Evolutionary conservation across 2,888 invertebrate species (phyloP).

Genomic region (Ochropleura plecta): DNA sequence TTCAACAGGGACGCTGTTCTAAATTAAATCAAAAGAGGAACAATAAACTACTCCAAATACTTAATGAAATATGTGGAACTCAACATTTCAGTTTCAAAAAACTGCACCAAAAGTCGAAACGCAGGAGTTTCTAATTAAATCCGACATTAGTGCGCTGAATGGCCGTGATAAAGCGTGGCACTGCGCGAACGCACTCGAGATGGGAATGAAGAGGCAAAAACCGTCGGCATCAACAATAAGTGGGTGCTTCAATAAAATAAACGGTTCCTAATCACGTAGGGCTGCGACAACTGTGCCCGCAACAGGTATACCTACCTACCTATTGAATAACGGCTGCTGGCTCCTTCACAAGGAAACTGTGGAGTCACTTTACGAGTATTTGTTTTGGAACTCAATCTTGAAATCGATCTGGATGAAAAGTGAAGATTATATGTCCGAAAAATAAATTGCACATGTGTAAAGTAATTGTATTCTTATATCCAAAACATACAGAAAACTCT

Average conservation of each 20-base stretch:
- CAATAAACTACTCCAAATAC: constrained; percentile 34
- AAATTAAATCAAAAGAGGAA: constrained; percentile 43
- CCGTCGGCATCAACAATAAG: constrained; percentile 75
- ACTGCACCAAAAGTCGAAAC: constrained; percentile 65
- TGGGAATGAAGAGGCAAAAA: constrained; percentile 76
- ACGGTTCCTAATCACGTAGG: constrained; percentile 79
- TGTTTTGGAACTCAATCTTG: not conserved
- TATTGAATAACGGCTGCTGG: constrained; percentile 62
- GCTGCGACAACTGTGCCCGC: constrained; percentile 66
- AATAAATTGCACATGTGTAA: not conserved
- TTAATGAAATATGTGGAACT: constrained; percentile 39
- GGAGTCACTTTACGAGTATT: constrained; percentile 46
- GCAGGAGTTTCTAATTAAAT: constrained; percentile 76
- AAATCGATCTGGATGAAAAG: not conserved
- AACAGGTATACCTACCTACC: constrained; percentile 61
- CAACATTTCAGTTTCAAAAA: constrained; percentile 54
- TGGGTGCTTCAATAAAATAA: constrained; percentile 85
- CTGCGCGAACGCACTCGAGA: constrained; percentile 72
- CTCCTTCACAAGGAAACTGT: constrained; percentile 54
- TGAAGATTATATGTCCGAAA: not conserved
- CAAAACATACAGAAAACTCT: not conserved
- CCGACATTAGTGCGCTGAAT: constrained; percentile 74
- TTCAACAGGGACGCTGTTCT: constrained; percentile 20
- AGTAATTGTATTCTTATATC: not conserved
- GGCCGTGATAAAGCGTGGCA: constrained; percentile 71